Percentiles rank a stretch among this genome's conserved stretches.
These are phyloP conservation scores for Sebastes miniatus DNA, from an alignment of 2,797 vertebrate genomes.

Conservation along the genomic window DNA sequence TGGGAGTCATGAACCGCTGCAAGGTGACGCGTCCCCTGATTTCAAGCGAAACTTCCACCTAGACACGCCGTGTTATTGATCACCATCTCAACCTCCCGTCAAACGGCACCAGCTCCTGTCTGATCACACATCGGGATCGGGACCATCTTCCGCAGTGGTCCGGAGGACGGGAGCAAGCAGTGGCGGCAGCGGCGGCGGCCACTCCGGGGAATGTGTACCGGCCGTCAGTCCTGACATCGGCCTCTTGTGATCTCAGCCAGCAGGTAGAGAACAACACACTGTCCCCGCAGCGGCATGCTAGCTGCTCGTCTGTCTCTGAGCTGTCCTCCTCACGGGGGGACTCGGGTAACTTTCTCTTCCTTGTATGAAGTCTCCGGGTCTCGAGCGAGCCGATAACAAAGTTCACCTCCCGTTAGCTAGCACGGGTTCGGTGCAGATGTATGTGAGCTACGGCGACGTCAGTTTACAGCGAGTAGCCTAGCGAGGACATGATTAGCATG, in stretches of 20 bases:
- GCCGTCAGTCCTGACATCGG: constrained; percentile 83
- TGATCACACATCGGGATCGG: constrained; percentile 51
- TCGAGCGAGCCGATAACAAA: constrained; percentile 58
- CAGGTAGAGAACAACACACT: constrained; percentile 73
- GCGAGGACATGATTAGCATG: constrained; percentile 74
- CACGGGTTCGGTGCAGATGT: constrained; percentile 63
- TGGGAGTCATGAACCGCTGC: constrained; percentile 83
- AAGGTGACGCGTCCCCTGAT: constrained; percentile 81
- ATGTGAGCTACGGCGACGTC: constrained; percentile 54
- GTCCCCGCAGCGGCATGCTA: constrained; percentile 32
- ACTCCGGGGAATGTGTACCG: constrained; percentile 82
- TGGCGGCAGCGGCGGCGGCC: constrained; percentile 55
- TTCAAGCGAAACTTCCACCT: constrained; percentile 68
- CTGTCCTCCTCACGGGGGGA: not conserved
- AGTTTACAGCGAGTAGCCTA: constrained; percentile 58
- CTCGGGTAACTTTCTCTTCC: constrained; percentile 50
- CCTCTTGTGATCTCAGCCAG: constrained; percentile 76
- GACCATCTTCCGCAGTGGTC: constrained; percentile 71
- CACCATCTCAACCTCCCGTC: constrained; percentile 31
- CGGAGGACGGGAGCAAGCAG: constrained; percentile 54
- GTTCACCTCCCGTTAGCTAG: constrained; percentile 70
- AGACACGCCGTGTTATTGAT: constrained; percentile 59
- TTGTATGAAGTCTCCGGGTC: constrained; percentile 40
- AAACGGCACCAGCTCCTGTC: constrained; percentile 35
- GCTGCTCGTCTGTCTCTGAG: not conserved